Percentiles rank a stretch among this genome's conserved stretches.
These are phyloP conservation scores for Drosophila asahinai DNA, from an alignment of 1,140 invertebrate genomes.

Conservation along the genomic window DNA sequence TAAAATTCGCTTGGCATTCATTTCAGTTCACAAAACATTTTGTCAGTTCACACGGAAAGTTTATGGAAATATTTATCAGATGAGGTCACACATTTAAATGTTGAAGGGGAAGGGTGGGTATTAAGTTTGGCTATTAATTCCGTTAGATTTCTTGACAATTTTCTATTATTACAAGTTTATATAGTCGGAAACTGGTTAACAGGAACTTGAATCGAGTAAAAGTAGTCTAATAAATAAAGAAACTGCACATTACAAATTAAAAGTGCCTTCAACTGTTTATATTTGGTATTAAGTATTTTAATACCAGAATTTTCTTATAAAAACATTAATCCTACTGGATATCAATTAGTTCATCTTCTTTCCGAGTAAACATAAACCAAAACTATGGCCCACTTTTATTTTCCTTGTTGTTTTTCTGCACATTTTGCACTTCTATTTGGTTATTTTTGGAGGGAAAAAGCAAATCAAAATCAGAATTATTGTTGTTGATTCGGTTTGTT, in stretches of 20 bases:
- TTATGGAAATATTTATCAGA: not conserved
- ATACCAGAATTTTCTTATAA: not conserved
- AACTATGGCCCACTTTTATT: conserved; percentile 12
- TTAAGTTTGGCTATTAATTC: not conserved
- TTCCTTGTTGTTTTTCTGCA: conserved; percentile 38
- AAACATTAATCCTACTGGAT: not conserved
- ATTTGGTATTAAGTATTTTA: too few species aligned
- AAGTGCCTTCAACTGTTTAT: too few species aligned
- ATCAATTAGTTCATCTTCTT: conserved; percentile 9
- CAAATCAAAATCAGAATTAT: conserved; percentile 59
- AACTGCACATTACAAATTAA: too few species aligned
- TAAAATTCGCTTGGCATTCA: not conserved
- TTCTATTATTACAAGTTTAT: too few species aligned
- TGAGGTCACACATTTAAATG: not conserved
- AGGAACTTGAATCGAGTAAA: too few species aligned
- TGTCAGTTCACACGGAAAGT: not conserved
- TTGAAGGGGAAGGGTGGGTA: not conserved
- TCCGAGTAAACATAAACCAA: not conserved
- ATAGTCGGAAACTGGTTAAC: too few species aligned
- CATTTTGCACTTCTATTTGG: conserved; percentile 54
- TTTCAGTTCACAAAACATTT: not conserved
- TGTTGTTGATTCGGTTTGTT: conserved; percentile 30
- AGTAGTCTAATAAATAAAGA: too few species aligned
- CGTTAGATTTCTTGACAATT: too few species aligned
- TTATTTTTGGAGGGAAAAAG: conserved; percentile 35